phyloP scores from a whole-genome alignment of 2,888 invertebrate genomes.

The Bombylius major region DNA sequence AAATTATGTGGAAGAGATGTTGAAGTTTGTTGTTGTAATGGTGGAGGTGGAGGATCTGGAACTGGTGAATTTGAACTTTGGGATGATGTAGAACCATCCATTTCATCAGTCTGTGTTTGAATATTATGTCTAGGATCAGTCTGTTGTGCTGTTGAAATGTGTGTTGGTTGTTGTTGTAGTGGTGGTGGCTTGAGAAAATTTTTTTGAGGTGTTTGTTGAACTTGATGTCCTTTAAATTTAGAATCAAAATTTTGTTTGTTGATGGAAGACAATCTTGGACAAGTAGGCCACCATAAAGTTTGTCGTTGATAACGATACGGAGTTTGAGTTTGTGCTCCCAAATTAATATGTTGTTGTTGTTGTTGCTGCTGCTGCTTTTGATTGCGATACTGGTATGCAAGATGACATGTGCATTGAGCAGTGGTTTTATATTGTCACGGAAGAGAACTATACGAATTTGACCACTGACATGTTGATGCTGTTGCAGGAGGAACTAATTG shows the following conservation, averaged over 20 bases:
- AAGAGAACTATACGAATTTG: neutral
- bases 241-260: neutral
- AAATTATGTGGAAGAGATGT: constrained; percentile 3
- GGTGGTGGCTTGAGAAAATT: constrained; percentile 13
- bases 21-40: constrained; percentile 7
- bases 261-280: constrained; percentile 31
- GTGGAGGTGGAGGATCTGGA: constrained; percentile 17
- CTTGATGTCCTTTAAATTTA: constrained; percentile 9
- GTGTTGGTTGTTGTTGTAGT: neutral
- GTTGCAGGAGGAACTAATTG: neutral
- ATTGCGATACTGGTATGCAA: neutral
- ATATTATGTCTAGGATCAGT: constrained; percentile 12
- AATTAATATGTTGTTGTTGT: neutral
- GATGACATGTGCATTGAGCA: constrained; percentile 1
- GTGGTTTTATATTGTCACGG: constrained; percentile 5
- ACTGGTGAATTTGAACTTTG: constrained; percentile 15
- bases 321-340: too few species aligned
- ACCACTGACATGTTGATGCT: constrained; percentile 1
- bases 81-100: constrained; percentile 12
- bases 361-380: neutral
- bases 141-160: constrained; percentile 10
- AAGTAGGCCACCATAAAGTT: constrained; percentile 35
- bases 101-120: constrained; percentile 14
- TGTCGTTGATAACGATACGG: constrained; percentile 31
- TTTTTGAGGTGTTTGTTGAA: constrained; percentile 12